Conservation (phyloP, 2,113 vertebrate species). For the Australoheros scitulus region DNA sequence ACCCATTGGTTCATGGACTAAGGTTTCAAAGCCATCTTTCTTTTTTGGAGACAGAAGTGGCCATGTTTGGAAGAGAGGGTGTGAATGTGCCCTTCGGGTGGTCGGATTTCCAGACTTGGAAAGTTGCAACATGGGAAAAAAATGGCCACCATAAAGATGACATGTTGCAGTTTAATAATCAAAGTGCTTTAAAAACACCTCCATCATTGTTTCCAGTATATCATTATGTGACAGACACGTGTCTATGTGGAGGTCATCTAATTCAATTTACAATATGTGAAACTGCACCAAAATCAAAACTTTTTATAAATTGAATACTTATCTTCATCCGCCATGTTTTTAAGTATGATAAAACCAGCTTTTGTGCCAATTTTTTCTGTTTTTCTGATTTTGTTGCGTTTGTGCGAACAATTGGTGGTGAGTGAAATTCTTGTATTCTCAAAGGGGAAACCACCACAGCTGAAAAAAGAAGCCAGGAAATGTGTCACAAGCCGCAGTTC, state of each 20-base stretch:
- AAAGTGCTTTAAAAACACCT: not conserved
- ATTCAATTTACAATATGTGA: not conserved
- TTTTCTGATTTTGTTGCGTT: not conserved
- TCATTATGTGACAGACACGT: not conserved
- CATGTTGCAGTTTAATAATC: not conserved
- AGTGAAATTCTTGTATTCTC: too few species aligned
- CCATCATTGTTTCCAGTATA: not conserved
- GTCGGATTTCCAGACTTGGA: not conserved
- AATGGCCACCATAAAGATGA: not conserved
- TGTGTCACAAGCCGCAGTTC: too few species aligned
- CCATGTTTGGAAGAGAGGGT: not conserved
- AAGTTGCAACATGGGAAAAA: not conserved
- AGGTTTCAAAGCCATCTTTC: not conserved
- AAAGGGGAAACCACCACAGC: too few species aligned
- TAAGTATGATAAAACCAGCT: not conserved
- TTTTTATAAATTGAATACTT: not conserved
- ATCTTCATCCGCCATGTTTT: not conserved
- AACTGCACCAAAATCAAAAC: not conserved
- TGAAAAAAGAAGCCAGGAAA: too few species aligned
- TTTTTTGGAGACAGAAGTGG: not conserved
- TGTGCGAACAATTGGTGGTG: not conserved
- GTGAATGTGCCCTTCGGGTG: too few species aligned
- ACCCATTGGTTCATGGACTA: not conserved
- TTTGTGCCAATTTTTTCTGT: not conserved
- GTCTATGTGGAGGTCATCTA: not conserved